These are phyloP conservation scores for Plagiodera versicolora DNA, from an alignment of 2,888 invertebrate species.

Conservation along the genomic window DNA sequence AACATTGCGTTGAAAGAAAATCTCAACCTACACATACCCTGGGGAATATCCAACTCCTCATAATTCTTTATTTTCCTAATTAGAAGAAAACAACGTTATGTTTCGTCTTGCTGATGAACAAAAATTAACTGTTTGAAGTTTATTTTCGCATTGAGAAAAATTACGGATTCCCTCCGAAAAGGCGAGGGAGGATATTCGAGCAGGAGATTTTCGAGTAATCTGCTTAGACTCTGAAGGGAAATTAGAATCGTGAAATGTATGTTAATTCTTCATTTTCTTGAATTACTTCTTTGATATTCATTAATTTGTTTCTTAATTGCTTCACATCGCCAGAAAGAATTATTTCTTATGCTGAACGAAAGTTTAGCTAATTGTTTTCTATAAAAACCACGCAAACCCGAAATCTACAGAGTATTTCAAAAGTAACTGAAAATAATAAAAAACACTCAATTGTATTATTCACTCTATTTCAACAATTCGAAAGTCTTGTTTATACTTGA, in stretches of 20 bases:
- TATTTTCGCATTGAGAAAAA: background rate
- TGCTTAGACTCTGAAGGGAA: slow-evolving; percentile 1
- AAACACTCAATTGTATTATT: no score
- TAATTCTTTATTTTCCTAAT: background rate
- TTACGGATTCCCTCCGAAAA: background rate
- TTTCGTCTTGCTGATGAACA: background rate
- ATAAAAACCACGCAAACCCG: no score
- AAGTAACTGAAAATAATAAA: no score
- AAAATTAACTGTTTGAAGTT: slow-evolving; percentile 1
- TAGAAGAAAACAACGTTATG: background rate
- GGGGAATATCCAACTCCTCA: background rate
- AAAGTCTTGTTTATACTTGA: no score
- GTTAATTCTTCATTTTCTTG: background rate
- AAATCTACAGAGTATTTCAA: no score
- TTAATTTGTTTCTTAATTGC: slow-evolving; percentile 1
- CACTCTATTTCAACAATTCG: no score
- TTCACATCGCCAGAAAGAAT: background rate
- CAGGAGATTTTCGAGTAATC: slow-evolving; percentile 1
- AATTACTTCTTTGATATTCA: background rate
- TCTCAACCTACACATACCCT: background rate
- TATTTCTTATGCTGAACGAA: background rate
- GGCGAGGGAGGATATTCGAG: background rate
- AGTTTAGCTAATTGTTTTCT: background rate
- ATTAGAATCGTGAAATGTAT: slow-evolving; percentile 1
- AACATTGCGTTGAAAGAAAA: no score